Evolutionary conservation across 2,888 invertebrate species (phyloP).

Genomic region (Plebejus melissa): DNA sequence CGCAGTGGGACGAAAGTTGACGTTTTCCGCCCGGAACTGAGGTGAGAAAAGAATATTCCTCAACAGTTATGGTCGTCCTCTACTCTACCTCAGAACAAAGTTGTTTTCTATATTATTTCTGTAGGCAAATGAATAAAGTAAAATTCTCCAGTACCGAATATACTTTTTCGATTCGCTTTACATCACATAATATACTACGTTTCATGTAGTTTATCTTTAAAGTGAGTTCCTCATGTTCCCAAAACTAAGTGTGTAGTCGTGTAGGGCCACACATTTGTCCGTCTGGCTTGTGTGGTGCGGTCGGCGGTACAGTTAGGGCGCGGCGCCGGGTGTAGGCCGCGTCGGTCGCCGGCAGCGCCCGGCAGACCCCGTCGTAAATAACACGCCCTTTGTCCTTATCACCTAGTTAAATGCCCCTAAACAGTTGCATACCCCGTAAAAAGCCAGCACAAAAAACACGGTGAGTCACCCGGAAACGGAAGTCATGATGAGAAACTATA

Average conservation of each 20-base stretch:
- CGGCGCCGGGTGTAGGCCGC: not conserved
- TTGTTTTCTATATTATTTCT: too few relatives aligned
- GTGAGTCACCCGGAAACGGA: not conserved
- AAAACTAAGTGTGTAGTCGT: not conserved
- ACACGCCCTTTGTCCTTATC: constrained; percentile 4
- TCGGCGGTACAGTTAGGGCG: not conserved
- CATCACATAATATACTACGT: too few relatives aligned
- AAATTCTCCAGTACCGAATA: too few relatives aligned
- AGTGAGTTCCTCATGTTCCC: too few relatives aligned
- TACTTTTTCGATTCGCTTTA: too few relatives aligned
- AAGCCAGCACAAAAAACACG: not conserved
- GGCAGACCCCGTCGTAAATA: not conserved
- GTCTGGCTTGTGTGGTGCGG: not conserved
- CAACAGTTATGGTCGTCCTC: too few relatives aligned
- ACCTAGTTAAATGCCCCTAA: constrained; percentile 14
- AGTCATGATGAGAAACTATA: not conserved
- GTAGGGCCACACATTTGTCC: not conserved
- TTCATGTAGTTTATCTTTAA: too few relatives aligned
- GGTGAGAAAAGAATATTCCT: too few relatives aligned
- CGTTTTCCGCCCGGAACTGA: too few relatives aligned
- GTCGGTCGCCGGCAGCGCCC: not conserved
- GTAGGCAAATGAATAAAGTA: too few relatives aligned
- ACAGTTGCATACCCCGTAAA: not conserved
- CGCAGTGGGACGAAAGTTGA: too few relatives aligned
- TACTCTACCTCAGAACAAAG: too few relatives aligned